Percentiles rank a stretch among this genome's conserved stretches.
Evolutionary conservation across 2,113 vertebrate species (phyloP).

Genomic region (Leptocoma aspasia): DNA sequence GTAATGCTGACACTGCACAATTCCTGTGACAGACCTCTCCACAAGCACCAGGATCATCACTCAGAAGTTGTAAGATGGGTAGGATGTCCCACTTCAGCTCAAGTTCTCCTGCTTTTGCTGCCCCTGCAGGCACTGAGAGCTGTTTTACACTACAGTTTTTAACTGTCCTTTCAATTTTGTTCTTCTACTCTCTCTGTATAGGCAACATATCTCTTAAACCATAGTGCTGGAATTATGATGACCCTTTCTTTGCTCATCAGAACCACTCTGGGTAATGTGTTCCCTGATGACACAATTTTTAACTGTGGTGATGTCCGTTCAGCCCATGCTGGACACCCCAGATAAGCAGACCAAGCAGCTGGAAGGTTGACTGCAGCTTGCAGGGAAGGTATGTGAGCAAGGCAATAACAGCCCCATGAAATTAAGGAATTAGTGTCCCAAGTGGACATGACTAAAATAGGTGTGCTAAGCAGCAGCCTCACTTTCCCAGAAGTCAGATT

Average conservation of each 20-base stretch:
- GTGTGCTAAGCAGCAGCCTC: neutral
- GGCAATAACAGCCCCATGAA: neutral
- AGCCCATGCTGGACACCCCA: neutral
- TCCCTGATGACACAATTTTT: neutral
- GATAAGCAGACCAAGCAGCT: neutral
- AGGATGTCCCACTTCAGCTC: neutral
- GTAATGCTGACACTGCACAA: neutral
- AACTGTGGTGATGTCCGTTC: fast-evolving
- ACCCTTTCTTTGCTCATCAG: neutral
- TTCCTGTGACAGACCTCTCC: neutral
- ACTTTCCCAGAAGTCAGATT: neutral
- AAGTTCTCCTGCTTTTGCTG: neutral
- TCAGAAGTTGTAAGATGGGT: neutral
- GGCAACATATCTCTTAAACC: neutral
- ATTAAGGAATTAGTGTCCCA: neutral
- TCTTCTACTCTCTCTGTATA: neutral
- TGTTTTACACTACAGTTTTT: neutral
- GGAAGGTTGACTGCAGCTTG: neutral
- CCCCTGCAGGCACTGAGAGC: neutral
- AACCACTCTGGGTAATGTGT: neutral
- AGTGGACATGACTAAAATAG: neutral
- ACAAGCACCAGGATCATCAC: neutral
- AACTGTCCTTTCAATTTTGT: neutral
- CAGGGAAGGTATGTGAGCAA: neutral
- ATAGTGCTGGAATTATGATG: neutral